Evolutionary conservation across 2,888 invertebrate species (phyloP).

Genomic region (Spilarctia lutea): DNA sequence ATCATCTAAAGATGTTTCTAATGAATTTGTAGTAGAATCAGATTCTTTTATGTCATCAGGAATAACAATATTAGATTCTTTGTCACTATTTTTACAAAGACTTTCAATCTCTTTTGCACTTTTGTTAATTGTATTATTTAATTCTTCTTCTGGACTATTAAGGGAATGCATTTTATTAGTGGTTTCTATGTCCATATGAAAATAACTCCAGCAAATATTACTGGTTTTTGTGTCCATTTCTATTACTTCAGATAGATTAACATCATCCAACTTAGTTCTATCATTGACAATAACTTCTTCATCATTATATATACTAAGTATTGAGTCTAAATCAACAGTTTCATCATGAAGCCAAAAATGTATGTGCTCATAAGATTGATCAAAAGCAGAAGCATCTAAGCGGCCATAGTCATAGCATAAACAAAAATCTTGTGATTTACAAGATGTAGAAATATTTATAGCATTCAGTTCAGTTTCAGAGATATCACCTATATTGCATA

Average conservation of each 20-base stretch:
- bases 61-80: not conserved
- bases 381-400: conserved; percentile 59
- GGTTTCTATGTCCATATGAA: conserved; percentile 15
- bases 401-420: conserved; percentile 75
- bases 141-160: conserved; percentile 12
- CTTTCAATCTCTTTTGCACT: conserved; percentile 9
- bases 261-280: conserved; percentile 32
- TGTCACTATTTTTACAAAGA: conserved; percentile 13
- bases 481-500: conserved; percentile 7
- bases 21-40: not conserved
- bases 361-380: conserved; percentile 67
- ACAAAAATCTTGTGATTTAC: conserved; percentile 61
- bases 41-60: not conserved
- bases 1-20: not conserved
- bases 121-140: conserved; percentile 4
- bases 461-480: conserved; percentile 30
- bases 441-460: conserved; percentile 20
- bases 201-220: conserved; percentile 49
- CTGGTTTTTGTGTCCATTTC: conserved; percentile 30
- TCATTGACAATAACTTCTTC: conserved; percentile 30
- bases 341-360: conserved; percentile 66
- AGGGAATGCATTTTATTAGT: conserved; percentile 4
- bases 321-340: conserved; percentile 54
- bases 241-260: conserved; percentile 20
- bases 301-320: conserved; percentile 70